These are phyloP conservation scores for Rutpela maculata DNA, from an alignment of 2,888 invertebrate species.

Conservation along the genomic window DNA sequence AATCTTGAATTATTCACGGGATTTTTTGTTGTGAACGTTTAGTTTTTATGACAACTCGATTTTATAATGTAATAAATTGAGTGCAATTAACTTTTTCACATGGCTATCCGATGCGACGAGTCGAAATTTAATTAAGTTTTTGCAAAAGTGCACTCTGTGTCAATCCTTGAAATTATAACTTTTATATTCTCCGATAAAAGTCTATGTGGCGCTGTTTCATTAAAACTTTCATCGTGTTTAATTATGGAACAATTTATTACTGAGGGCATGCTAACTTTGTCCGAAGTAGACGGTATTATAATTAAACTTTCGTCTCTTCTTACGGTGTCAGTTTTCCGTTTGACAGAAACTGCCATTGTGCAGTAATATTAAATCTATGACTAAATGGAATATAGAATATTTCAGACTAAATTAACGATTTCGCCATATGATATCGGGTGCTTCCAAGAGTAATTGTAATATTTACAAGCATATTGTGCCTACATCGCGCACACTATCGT, in stretches of 20 bases:
- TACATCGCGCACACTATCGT: no score
- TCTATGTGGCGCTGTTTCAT: not conserved
- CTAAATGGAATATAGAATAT: not conserved
- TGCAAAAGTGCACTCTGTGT: conserved; percentile 27
- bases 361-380: not conserved
- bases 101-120: not conserved
- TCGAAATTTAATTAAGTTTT: conserved; percentile 31
- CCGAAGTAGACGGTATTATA: conserved; percentile 3
- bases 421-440: no score
- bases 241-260: conserved; percentile 4
- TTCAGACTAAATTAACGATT: no score
- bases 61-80: conserved; percentile 10
- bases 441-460: no score
- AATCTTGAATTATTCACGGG: conserved; percentile 18
- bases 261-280: not conserved
- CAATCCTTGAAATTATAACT: conserved; percentile 25
- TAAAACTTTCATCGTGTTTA: conserved; percentile 1
- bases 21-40: conserved; percentile 15
- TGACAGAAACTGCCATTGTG: not conserved
- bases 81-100: conserved; percentile 24
- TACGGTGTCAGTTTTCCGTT: not conserved
- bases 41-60: not conserved
- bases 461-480: no score
- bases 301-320: conserved; percentile 7
- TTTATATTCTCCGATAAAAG: conserved; percentile 6